Evolutionary conservation across 2,113 vertebrate species (phyloP), one percentile per base, ranked within the genome.

Genomic region (Sitta europaea): DNA sequence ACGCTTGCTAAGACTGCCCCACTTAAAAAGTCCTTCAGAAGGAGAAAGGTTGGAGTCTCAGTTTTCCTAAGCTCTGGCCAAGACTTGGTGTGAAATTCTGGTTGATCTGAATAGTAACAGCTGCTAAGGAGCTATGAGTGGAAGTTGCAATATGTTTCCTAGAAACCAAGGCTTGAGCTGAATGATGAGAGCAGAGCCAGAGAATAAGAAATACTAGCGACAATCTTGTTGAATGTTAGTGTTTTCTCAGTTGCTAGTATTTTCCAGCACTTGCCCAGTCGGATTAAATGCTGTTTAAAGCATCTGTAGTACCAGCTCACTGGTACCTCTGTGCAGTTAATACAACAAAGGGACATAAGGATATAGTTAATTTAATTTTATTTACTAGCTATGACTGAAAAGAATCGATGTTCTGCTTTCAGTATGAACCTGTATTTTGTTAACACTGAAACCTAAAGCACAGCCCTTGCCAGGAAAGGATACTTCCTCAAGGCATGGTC

Each of bases 81-180:
- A 76, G 53, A 86, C 35, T 61, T 47, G 35, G 53, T 77, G 48
- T 59, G 51, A 80, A 88, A 91, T 78, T 31, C n/a, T 80, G 43
- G 70, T 77, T 81, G 35, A 80, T 75, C 61, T 67, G 36, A 81
- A 50, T 74, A 82, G 80, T 77, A 91, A 81, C 80, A 86, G 61
- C 89, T 96, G 94, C 65, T 83, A 45, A 94, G 45, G 58, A 88
- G 58, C 36, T 66, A 76, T 6, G 59, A 50, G 28, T 80, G 28
- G 76, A 84, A 81, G 71, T 36, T 75, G 77, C 53, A 76, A 11
- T 59, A 45, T 91, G 65, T 92, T 93, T 91, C 76, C 83, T 88
- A 89, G 88, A 96, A 95, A 95, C 88, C 73, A 89, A 95, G 43
- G 25, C 59, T 89, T 74, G 68, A 81, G 65, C 40, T 91, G 70